Evolutionary conservation across 2,888 invertebrate genomes (phyloP).

Genomic region (Agriopis marginaria): DNA sequence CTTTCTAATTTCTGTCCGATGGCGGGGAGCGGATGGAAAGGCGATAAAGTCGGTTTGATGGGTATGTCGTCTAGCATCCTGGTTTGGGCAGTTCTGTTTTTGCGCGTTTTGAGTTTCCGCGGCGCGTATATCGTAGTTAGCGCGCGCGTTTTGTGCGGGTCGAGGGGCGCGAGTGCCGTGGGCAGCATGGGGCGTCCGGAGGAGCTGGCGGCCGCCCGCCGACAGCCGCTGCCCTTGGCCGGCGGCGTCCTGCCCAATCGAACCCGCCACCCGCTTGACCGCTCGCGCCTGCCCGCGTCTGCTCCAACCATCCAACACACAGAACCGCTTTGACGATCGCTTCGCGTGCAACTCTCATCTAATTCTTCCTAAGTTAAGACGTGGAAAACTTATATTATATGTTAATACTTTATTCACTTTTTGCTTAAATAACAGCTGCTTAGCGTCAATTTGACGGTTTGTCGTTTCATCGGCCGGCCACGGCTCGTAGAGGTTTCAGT

Average conservation of each 20-base stretch:
- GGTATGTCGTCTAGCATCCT: constrained; percentile 78
- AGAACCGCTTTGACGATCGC: constrained; percentile 15
- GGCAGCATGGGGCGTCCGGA: constrained; percentile 76
- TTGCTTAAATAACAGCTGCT: constrained; percentile 9
- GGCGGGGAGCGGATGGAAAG: constrained; percentile 81
- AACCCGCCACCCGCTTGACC: constrained; percentile 42
- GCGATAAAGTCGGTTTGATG: constrained; percentile 72
- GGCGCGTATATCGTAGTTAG: constrained; percentile 81
- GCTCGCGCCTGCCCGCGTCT: constrained; percentile 28
- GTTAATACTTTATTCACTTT: constrained; percentile 2
- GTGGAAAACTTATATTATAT: neutral
- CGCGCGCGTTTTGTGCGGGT: constrained; percentile 76
- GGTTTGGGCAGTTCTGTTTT: constrained; percentile 73
- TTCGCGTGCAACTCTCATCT: constrained; percentile 17
- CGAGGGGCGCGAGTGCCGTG: constrained; percentile 74
- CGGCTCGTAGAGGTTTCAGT: constrained; percentile 12
- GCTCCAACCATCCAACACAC: constrained; percentile 24
- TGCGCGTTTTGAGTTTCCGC: constrained; percentile 72
- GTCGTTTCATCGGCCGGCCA: constrained; percentile 1
- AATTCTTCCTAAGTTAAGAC: too few relatives aligned
- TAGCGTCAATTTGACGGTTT: constrained; percentile 1
- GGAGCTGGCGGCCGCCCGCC: constrained; percentile 70
- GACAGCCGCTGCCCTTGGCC: constrained; percentile 71
- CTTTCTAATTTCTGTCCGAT: constrained; percentile 74
- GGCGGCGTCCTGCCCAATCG: constrained; percentile 52